These are phyloP conservation scores for Pseudocheirus occidentalis DNA, from an alignment of 2,797 vertebrate genomes.

Conservation along the genomic window DNA sequence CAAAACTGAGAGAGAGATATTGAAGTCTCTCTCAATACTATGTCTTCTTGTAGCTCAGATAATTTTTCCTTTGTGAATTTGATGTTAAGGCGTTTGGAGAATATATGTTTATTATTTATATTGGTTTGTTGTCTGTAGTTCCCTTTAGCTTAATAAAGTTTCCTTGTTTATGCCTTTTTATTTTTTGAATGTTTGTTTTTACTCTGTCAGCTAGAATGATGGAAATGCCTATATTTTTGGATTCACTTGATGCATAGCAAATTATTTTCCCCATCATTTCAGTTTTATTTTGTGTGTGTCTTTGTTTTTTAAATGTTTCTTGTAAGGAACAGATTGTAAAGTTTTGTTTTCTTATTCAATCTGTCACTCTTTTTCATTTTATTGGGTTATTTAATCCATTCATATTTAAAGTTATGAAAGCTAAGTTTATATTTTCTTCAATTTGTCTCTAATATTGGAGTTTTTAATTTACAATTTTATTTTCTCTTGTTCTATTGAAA, in stretches of 20 bases:
- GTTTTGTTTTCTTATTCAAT: neutral
- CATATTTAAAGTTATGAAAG: neutral
- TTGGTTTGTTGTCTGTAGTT: neutral
- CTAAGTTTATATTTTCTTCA: neutral
- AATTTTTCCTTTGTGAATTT: too few relatives aligned
- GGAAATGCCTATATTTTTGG: neutral
- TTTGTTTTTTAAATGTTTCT: neutral
- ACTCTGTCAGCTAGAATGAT: neutral
- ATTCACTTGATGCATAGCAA: neutral
- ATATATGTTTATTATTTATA: neutral
- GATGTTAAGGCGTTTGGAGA: too few relatives aligned
- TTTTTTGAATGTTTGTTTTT: neutral
- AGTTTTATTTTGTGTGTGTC: neutral
- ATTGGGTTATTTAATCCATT: neutral
- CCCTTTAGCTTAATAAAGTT: neutral
- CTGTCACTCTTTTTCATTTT: neutral
- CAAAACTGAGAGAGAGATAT: too few relatives aligned
- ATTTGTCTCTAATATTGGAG: neutral
- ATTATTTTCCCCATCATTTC: neutral
- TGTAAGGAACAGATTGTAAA: neutral
- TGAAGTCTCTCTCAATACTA: too few relatives aligned
- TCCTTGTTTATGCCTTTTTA: neutral
- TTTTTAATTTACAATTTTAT: too few relatives aligned
- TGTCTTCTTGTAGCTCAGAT: too few relatives aligned
- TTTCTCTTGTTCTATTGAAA: neutral